Evolutionary conservation across 1,140 invertebrate genomes (phyloP).

Genomic region (Lethrus apterus): DNA sequence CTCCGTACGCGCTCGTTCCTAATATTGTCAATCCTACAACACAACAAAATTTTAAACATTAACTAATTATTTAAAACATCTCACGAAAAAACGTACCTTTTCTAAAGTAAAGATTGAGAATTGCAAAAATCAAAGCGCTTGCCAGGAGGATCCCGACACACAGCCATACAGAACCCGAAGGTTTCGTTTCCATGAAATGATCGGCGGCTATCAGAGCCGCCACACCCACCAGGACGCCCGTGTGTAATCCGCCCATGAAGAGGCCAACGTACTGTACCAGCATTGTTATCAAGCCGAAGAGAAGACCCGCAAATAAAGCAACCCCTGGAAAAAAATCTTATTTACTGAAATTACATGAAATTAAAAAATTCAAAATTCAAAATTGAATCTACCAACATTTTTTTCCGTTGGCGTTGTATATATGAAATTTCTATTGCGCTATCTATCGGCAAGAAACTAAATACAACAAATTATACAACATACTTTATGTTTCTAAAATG

Average conservation of each 20-base stretch:
- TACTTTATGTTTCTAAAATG: too few species aligned
- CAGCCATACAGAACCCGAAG: slow-evolving; percentile 53
- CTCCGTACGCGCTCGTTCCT: slow-evolving; percentile 70
- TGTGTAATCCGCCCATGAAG: slow-evolving; percentile 76
- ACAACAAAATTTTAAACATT: slow-evolving; percentile 8
- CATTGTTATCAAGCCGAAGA: slow-evolving; percentile 75
- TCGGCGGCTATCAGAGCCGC: slow-evolving; percentile 51
- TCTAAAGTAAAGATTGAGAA: slow-evolving; percentile 67
- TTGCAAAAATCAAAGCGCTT: slow-evolving; percentile 59
- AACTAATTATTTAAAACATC: background rate
- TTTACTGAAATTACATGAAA: too few species aligned
- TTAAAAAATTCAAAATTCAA: too few species aligned
- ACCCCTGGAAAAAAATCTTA: slow-evolving; percentile 52
- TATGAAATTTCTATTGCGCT: too few species aligned
- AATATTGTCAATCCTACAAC: slow-evolving; percentile 62
- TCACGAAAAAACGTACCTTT: slow-evolving; percentile 40
- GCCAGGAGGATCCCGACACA: slow-evolving; percentile 60
- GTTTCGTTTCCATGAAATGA: slow-evolving; percentile 46
- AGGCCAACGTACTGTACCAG: slow-evolving; percentile 76
- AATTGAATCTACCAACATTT: too few species aligned
- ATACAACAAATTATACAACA: too few species aligned
- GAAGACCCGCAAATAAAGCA: slow-evolving; percentile 62
- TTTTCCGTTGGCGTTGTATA: too few species aligned
- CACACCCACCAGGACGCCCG: slow-evolving; percentile 59
- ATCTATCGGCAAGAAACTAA: too few species aligned